Evolutionary conservation across 2,797 vertebrate genomes (phyloP), one percentile per base, ranked within the genome.

Genomic region (Trachops cirrhosus): DNA sequence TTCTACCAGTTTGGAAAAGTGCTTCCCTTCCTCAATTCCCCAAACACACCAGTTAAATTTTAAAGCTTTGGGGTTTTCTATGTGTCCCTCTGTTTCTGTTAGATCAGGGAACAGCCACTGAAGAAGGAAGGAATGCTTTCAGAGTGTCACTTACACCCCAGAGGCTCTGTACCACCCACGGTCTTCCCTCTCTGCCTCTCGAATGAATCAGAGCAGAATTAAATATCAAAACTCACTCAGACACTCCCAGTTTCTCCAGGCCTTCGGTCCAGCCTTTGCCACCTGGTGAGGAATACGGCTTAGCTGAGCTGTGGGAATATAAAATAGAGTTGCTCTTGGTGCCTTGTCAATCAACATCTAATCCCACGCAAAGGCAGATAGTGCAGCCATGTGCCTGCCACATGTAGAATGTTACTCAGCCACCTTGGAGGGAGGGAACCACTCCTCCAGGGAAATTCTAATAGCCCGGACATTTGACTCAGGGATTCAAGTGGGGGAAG

Each of bases 291-390:
- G 79, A 86, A 48, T 57, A 34, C 2, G 41, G 91, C 94, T 73
- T 22, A 64, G 86, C 0, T 50, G 89, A 96, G 95, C 91, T 95
- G 84, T 92, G 93, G 95, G 94, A 94, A 96, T 92, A 94, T 83
- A 94, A 78, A 96, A 95, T 92, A 89, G 91, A 96, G 79, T 59
- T 97, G 93, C 97, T 97, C 97, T 97, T 98, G 97, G 97, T 97
- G 97, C 97, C 96, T 90, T 98, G 97, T 97, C 98, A 97, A 97
- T 98, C 98, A 96, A 59, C 97, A 92, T 95, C 86, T 96, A 97
- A 94, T 94, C 96, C 97, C 97, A 96, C 46, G 94, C 97, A 97
- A 96, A 98, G 93, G 37, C 74, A 87, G 57, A 75, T 32, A 0
- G n/a, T 92, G 93, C 54, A 97, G 97, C 97, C 98, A 98, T 97